Base-by-base conservation (phyloP, 2,113 vertebrate genomes). In the Mastomys coucha region DNA sequence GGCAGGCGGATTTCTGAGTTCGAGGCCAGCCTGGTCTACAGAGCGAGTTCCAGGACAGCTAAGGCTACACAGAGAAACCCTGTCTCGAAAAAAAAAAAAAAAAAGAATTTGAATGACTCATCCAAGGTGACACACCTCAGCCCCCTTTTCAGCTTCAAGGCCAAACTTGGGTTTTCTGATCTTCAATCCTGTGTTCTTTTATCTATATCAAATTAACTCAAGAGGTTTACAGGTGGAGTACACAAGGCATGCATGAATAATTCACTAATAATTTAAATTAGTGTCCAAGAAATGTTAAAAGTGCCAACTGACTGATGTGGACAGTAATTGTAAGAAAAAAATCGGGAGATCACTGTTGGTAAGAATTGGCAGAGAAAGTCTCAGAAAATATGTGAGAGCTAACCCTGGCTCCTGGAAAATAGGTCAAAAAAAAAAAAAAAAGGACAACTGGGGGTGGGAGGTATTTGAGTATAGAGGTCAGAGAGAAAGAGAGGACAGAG, bases 281-380 rank as follows among this genome's bases (percentile, higher is more conserved):
- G 20, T 69, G 67, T 49, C 87, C 20, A 69, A 73, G 93, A 93
- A 65, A 80, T 39, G 86, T 31, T 95, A 92, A 95, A 98, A 85
- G n/a, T 95, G 45, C 24, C 36, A 78, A 88, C 58, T 95, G 51
- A 90, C 84, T 88, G 7, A 82, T 51, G 28, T 1, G 88, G 42
- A 65, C n/a, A 96, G 45, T 70, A 92, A 93, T 90, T 80, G 45
- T 19, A 53, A 13, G 73, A n/a, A 70, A n/a, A 65, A 65, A 65
- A 94, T 39, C 17, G 70, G 28, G 90, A 96, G 63, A 5, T 96
- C 65, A 92, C 51, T 76, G 14, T 73, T 24, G 24, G 36, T 70
- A 87, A 93, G 45, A 84, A 60, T 81, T 51, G 85, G 60, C 72
- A 91, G 36, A 94, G 67, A 96, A 69, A 26, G 5, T 19, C 49